Evolutionary conservation across 2,888 invertebrate genomes (phyloP), one percentile per base, ranked within the genome.

Genomic region (Drosophila nr. fundita): DNA sequence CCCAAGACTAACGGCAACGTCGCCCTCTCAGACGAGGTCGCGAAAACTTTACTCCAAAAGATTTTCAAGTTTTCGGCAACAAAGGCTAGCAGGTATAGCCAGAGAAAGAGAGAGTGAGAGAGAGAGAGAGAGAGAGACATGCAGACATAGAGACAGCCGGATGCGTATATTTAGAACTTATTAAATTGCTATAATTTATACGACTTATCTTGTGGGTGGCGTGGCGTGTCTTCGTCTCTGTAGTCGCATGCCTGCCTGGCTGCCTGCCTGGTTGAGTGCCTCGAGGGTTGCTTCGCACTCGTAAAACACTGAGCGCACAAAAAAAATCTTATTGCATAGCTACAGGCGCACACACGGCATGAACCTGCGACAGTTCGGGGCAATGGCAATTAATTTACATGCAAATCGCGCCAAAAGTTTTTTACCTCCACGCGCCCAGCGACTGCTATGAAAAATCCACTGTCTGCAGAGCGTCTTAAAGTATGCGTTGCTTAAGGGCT

Each of bases 171-270:
- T 91, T 91, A 84, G 89, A 91, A 91, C 90, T 91, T 91, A 91
- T 91, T 91, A 91, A 91, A 91, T 91, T 91, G 91, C 90, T 91
- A 91, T 91, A 91, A 91, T 91, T 91, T 91, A 91, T 91, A 91
- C 91, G 90, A 87, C 91, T 90, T 91, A 91, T 91, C 91, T 90
- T 73, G 72, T 72, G 73, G 73, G 61, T 42, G 55, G 59, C 50
- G 11, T 48, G 60, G 52, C 60, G 29, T 61, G 29, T 61, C 65
- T 59, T 40, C 10, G 10, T 21, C 72, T 54, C 45, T 55, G 61
- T 60, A 10, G 15, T 40, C 57, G 38, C 52, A 21, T 53, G 71
- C 32, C 24, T 11, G 53, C 29, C 29, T 29, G 29, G 18, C 27
- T 15, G 57, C 34, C 15, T 10, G 57, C 40, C 57, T 40, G 57